Conservation (phyloP, 1,140 invertebrate species). For the Pseudomyrmex flavicornis region DNA sequence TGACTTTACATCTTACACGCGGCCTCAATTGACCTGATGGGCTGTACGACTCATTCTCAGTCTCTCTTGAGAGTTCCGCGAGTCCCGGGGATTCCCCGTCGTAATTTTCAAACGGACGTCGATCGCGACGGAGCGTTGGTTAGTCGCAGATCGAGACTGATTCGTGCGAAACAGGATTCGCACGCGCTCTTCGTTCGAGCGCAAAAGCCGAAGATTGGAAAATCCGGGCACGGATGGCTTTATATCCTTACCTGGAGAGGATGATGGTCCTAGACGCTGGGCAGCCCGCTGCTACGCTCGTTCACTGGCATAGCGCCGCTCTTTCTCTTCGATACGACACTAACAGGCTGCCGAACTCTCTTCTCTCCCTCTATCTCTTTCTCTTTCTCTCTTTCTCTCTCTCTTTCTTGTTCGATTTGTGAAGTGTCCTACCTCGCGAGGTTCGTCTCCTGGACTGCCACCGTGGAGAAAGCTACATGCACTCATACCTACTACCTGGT, state of each 20-base stretch:
- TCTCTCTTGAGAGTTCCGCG: slow-evolving; percentile 8
- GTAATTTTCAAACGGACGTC: background rate
- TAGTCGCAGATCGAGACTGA: background rate
- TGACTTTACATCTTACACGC: slow-evolving; percentile 18
- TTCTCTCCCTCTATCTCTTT: slow-evolving; percentile 31
- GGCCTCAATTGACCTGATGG: slow-evolving; percentile 30
- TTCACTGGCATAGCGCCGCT: slow-evolving; percentile 78
- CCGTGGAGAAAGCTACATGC: slow-evolving; percentile 80
- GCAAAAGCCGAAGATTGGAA: background rate
- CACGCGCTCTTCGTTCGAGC: background rate
- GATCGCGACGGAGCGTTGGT: background rate
- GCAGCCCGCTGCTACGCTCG: slow-evolving; percentile 72
- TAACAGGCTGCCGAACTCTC: slow-evolving; percentile 60
- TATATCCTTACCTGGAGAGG: slow-evolving; percentile 79
- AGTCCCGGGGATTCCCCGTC: slow-evolving; percentile 26
- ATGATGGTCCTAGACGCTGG: slow-evolving; percentile 81
- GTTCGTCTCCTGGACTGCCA: slow-evolving; percentile 84
- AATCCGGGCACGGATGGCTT: background rate
- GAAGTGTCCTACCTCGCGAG: slow-evolving; percentile 82
- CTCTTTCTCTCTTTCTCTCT: background rate
- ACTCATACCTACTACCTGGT: slow-evolving; percentile 82
- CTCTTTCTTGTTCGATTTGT: slow-evolving; percentile 69
- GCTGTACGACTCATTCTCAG: slow-evolving; percentile 11
- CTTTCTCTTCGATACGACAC: slow-evolving; percentile 71
- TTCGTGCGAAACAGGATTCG: slow-evolving; percentile 8